phyloP scores from a whole-genome alignment of 1,140 invertebrate genomes.

The Megalopta genalis region DNA sequence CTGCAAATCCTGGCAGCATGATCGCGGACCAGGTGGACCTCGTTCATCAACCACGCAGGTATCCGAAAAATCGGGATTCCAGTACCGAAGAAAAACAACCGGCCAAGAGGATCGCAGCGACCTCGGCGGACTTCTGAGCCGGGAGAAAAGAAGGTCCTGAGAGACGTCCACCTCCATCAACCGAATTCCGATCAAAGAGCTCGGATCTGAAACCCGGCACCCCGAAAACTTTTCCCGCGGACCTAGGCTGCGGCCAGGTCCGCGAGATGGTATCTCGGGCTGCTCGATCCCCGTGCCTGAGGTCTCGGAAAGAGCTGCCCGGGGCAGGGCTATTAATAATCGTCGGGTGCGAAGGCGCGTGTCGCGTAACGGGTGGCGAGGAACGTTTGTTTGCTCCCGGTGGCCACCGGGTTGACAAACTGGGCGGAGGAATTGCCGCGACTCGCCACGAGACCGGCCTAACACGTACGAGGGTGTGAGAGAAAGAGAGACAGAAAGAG shows the following conservation, averaged over 20 bases:
- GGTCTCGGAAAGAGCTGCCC: conserved; percentile 44
- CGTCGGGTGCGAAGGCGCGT: conserved; percentile 51
- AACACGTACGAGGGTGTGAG: too few relatives aligned
- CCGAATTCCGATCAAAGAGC: conserved; percentile 14
- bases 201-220: conserved; percentile 24
- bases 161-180: background rate
- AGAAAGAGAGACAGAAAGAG: conserved; percentile 25
- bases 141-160: background rate
- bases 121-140: background rate
- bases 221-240: conserved; percentile 22
- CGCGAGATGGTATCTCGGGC: conserved; percentile 25
- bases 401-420: conserved; percentile 72
- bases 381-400: conserved; percentile 69
- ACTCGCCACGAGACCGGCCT: conserved; percentile 6
- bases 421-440: conserved; percentile 16
- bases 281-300: conserved; percentile 37
- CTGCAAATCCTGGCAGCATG: background rate
- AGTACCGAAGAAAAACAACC: background rate
- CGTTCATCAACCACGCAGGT: background rate
- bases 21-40: background rate
- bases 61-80: conserved; percentile 1
- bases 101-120: background rate
- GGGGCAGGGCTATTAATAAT: conserved; percentile 59
- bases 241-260: too few relatives aligned
- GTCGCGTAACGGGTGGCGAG: conserved; percentile 65